Evolutionary conservation across 2,888 invertebrate genomes (phyloP), one percentile per base, ranked within the genome.

Genomic region (Poecilus cupreus): DNA sequence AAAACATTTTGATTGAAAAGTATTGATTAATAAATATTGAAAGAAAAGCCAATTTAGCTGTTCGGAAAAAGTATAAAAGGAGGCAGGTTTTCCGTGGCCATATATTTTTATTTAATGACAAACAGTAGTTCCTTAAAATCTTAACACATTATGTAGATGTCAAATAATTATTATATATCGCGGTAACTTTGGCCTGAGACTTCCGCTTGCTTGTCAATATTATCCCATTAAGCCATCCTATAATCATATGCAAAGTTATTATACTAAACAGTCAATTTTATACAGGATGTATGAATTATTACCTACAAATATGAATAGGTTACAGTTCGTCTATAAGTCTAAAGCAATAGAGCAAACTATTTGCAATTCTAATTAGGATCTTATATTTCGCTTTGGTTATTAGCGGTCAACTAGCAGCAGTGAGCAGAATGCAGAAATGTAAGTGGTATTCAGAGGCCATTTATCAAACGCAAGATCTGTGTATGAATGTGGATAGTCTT

Each of bases 301-400:
- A 68, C 37, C 64, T 68, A 24, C n/a, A n/a, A n/a, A n/a, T 60
- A 20, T 24, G 60, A 22, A 60, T n/a, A 2, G 22, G 26, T 32
- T 32, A 32, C 8, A 32, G 32, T 1, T 8, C 32, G 4, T 32
- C 32, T 32, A 32, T 32, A 32, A 6, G 60, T 60, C 24, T 60
- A 26, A 60, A 24, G 60, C 60, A 60, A 60, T 60, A 60, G 26
- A 60, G 24, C 37, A 37, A 13, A 68, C 64, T 68, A 68, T 72
- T 72, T 72, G 72, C 72, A 72, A 72, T 72, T 72, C 43, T 72
- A 72, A 72, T 72, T 46, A 46, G 24, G n/a, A 46, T 68, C 43
- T 72, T 72, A 72, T 72, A 72, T 46, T 72, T 72, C 46, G 72
- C 72, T 43, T 43, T 72, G 72, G 72, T 46, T 72, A 72, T 72